These are phyloP conservation scores for Heliopora coerulea DNA, from an alignment of 92 coral and sea anemone genomes.

Conservation along the genomic window DNA sequence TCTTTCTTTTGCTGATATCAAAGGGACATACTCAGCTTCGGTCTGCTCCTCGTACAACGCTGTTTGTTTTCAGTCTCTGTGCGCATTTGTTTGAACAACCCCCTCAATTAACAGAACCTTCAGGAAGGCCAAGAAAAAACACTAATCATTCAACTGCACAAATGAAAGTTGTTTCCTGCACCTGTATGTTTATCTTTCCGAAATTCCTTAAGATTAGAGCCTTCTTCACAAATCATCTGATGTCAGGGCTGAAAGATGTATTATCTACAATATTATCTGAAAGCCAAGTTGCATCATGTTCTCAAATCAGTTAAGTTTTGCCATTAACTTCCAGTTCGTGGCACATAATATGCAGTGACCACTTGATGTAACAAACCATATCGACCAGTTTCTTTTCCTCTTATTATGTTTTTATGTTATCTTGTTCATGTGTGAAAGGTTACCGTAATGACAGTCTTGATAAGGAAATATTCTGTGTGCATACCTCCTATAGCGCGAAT, in stretches of 20 bases:
- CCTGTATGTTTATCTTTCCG: neutral
- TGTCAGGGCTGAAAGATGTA: neutral
- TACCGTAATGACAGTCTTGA: neutral
- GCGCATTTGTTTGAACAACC: slow-evolving; percentile 24
- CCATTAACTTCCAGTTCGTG: no score
- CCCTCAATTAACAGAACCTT: neutral
- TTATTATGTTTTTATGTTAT: neutral
- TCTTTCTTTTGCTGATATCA: neutral
- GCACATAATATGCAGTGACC: no score
- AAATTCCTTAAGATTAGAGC: neutral
- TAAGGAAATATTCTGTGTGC: neutral
- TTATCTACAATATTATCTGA: neutral
- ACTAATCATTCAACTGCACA: neutral
- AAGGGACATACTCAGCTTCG: neutral
- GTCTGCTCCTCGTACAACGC: neutral
- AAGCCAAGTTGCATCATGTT: no score
- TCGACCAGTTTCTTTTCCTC: no score
- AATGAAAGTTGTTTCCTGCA: neutral
- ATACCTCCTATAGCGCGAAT: neutral
- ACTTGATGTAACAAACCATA: no score
- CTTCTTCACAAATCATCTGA: neutral
- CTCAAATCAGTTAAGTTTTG: no score
- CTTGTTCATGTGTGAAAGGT: neutral
- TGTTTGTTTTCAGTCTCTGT: neutral
- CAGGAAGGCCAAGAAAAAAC: neutral